A percentile compares a stretch with the other conserved stretches of the same genome.
phyloP scores from a whole-genome alignment of 2,797 vertebrate species.

The Poeciliopsis paucimaculata region DNA sequence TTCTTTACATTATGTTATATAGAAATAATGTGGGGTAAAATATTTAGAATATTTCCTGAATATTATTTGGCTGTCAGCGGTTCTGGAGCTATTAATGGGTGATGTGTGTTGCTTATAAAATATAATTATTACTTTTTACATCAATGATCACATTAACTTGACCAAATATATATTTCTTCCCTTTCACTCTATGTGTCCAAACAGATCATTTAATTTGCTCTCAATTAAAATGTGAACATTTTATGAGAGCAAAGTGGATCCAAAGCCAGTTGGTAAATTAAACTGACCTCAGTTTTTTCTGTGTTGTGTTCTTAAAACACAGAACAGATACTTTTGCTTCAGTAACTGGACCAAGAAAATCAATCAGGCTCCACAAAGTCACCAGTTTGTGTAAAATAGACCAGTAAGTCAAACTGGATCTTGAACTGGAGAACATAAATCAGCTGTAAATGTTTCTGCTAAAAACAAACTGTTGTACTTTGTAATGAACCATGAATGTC shows the following conservation, averaged over 20 bases:
- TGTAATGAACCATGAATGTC: too few relatives aligned
- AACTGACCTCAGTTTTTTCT: neutral
- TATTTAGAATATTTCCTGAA: too few relatives aligned
- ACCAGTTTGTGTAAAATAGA: neutral
- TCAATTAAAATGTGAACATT: too few relatives aligned
- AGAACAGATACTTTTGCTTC: neutral
- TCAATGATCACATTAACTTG: too few relatives aligned
- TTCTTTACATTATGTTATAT: neutral
- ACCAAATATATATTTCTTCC: too few relatives aligned
- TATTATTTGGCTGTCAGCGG: neutral
- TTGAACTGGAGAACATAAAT: neutral
- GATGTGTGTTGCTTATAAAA: neutral
- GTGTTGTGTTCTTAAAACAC: neutral
- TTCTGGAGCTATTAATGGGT: neutral
- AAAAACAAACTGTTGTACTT: too few relatives aligned
- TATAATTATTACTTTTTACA: neutral
- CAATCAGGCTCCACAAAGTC: neutral
- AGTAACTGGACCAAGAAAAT: neutral
- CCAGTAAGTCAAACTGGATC: neutral
- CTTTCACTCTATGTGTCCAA: too few relatives aligned
- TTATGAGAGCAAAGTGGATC: too few relatives aligned
- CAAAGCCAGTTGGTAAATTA: too few relatives aligned
- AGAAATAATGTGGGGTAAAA: neutral
- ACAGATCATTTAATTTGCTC: too few relatives aligned
- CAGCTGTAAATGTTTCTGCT: too few relatives aligned